Percentiles rank a stretch among this genome's conserved stretches.
These are phyloP conservation scores for Pongo abelii DNA, from an alignment of 2,113 vertebrate genomes.

Conservation along the genomic window DNA sequence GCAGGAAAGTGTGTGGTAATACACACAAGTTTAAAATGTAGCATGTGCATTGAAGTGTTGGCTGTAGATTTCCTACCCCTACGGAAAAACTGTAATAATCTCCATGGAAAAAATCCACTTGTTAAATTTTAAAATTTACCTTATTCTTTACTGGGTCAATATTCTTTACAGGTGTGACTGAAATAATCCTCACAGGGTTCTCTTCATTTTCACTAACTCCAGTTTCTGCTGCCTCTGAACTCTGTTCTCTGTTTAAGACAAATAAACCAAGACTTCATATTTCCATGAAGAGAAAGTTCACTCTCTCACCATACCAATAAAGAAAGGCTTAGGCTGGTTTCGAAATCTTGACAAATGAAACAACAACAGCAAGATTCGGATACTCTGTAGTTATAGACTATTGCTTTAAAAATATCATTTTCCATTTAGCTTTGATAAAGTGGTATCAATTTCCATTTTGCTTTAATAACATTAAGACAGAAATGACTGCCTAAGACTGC, in stretches of 20 bases:
- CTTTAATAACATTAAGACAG: background rate
- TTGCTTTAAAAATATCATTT: background rate
- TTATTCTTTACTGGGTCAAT: constrained; percentile 90
- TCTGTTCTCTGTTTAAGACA: constrained; percentile 85
- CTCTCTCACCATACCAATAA: background rate
- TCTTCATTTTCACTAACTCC: constrained; percentile 96
- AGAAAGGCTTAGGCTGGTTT: background rate
- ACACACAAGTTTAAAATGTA: background rate
- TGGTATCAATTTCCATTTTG: too few species aligned
- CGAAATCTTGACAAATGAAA: background rate
- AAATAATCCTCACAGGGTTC: constrained; percentile 93
- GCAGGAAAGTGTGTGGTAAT: too few species aligned
- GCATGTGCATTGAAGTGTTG: background rate
- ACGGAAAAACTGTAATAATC: background rate
- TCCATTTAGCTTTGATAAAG: background rate
- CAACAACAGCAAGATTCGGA: background rate
- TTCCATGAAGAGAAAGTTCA: background rate
- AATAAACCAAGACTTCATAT: constrained; percentile 50
- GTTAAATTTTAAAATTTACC: constrained; percentile 61
- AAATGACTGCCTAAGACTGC: constrained; percentile 22
- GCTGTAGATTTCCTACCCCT: background rate
- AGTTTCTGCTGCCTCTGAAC: constrained; percentile 90
- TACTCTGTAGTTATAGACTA: background rate
- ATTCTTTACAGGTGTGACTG: constrained; percentile 87
- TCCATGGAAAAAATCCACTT: background rate